Evolutionary conservation across 2,113 vertebrate species (phyloP).

Genomic region (Macrotus californicus): DNA sequence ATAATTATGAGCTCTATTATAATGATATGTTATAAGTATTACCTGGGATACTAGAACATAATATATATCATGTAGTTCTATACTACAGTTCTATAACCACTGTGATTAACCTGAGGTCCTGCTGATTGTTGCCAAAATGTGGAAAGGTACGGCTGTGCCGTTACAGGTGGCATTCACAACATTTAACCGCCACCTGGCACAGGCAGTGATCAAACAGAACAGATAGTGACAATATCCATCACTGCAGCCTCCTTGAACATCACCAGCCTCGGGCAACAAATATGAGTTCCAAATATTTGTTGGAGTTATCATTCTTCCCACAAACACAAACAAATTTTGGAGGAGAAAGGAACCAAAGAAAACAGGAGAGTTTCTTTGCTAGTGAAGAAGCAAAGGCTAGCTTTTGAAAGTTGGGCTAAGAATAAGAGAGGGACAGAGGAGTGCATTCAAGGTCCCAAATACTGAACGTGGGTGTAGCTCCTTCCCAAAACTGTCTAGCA

Average conservation of each 20-base stretch:
- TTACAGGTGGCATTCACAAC: neutral
- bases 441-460: neutral
- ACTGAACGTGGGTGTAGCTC: neutral
- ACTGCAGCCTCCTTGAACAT: neutral
- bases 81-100: neutral
- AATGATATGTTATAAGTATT: neutral
- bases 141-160: neutral
- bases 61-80: neutral
- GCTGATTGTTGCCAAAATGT: neutral
- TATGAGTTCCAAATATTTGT: neutral
- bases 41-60: neutral
- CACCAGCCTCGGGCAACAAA: neutral
- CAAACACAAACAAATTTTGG: neutral
- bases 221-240: neutral
- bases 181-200: neutral
- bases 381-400: neutral
- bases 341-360: neutral
- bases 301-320: neutral
- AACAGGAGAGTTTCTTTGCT: neutral
- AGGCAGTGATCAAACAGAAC: neutral
- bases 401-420: neutral
- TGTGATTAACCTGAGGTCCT: neutral
- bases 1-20: neutral
- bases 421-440: neutral
- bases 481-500: neutral